These are phyloP conservation scores for Coremacera marginata DNA, from an alignment of 2,888 invertebrate genomes.

Conservation along the genomic window DNA sequence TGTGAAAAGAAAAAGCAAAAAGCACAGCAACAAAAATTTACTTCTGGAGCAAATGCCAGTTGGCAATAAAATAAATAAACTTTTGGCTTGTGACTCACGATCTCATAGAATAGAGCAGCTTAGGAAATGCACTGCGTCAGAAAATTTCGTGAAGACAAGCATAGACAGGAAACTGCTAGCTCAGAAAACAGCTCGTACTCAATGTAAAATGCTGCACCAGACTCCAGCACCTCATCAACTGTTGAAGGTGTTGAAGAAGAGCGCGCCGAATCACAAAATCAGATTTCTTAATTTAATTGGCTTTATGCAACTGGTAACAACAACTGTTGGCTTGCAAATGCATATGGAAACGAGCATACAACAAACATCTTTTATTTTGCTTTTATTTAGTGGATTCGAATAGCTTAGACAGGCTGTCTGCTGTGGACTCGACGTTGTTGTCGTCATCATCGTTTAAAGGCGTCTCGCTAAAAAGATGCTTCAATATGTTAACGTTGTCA, in stretches of 20 bases:
- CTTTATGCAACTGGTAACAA: slow-evolving; percentile 45
- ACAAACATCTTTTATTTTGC: background rate
- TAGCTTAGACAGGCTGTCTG: slow-evolving; percentile 35
- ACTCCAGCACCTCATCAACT: background rate
- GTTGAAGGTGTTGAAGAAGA: background rate
- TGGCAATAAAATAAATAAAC: slow-evolving; percentile 11
- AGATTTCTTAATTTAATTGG: slow-evolving; percentile 63
- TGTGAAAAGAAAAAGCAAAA: background rate
- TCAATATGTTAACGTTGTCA: background rate
- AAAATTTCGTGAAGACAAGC: no score
- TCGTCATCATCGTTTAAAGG: background rate
- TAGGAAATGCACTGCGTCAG: background rate
- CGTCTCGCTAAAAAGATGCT: background rate
- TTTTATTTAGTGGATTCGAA: background rate
- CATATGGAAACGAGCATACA: background rate
- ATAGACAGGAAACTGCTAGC: background rate
- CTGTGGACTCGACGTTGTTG: background rate
- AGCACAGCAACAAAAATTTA: background rate
- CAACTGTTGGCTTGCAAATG: slow-evolving; percentile 2
- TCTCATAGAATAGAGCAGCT: background rate
- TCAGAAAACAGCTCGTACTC: background rate
- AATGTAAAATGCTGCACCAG: background rate
- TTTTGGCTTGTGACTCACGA: slow-evolving; percentile 34
- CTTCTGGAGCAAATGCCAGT: background rate
- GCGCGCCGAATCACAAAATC: slow-evolving; percentile 52